phyloP scores from a whole-genome alignment of 2,888 invertebrate species.

The Amiota minor region DNA sequence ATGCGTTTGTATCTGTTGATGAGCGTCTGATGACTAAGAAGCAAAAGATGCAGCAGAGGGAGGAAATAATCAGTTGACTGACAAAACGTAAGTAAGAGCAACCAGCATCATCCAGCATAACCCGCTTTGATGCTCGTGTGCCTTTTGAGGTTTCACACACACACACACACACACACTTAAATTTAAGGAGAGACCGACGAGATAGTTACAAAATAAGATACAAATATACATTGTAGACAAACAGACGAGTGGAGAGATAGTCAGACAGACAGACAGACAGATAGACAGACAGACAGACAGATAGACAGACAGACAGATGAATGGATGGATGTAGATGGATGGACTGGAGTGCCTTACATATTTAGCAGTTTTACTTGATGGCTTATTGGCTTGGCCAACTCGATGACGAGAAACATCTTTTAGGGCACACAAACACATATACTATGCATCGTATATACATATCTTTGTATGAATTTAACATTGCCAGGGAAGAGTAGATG shows the following conservation, averaged over 20 bases:
- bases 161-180: conserved; percentile 58
- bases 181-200: conserved; percentile 33
- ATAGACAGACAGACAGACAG: conserved; percentile 31
- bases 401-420: conserved; percentile 1
- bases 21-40: conserved; percentile 51
- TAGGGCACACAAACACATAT: not conserved
- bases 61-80: conserved; percentile 9
- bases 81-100: not conserved
- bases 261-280: conserved; percentile 26
- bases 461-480: not conserved
- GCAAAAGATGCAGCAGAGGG: not conserved
- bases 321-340: not conserved
- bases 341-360: conserved; percentile 19
- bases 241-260: conserved; percentile 30
- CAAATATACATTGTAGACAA: conserved; percentile 57
- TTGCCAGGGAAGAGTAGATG: not conserved
- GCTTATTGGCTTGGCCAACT: conserved; percentile 24
- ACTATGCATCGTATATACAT: conserved; percentile 42
- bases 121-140: conserved; percentile 10
- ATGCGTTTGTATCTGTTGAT: conserved; percentile 55
- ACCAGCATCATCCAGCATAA: conserved; percentile 1
- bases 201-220: conserved; percentile 56
- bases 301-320: conserved; percentile 31
- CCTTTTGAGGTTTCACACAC: conserved; percentile 34
- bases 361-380: conserved; percentile 26